phyloP scores from a whole-genome alignment of 2,888 invertebrate species.

The Tanypteryx hageni region DNA sequence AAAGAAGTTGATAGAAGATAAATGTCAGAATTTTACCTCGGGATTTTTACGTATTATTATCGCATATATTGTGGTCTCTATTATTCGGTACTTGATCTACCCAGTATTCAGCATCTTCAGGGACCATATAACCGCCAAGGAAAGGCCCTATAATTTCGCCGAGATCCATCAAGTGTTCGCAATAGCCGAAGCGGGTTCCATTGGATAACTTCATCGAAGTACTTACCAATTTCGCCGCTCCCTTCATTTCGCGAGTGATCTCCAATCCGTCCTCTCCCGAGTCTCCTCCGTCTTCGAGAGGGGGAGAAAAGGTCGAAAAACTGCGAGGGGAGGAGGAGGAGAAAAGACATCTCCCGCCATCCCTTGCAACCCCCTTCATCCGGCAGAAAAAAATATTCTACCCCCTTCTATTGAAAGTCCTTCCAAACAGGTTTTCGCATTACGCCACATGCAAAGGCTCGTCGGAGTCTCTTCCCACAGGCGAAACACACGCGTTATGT shows the following conservation, averaged over 20 bases:
- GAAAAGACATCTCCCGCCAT: background rate
- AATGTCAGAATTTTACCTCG: background rate
- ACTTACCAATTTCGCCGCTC: slow-evolving; percentile 35
- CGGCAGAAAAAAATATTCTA: background rate
- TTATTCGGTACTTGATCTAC: too few species aligned
- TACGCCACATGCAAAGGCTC: slow-evolving; percentile 48
- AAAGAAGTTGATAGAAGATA: background rate
- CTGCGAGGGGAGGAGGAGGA: background rate
- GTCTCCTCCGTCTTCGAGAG: background rate
- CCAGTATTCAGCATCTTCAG: too few species aligned
- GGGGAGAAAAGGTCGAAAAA: background rate
- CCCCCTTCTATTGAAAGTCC: background rate
- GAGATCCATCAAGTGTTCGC: background rate
- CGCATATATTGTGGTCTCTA: too few species aligned
- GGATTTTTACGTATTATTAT: too few species aligned
- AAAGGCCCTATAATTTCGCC: background rate
- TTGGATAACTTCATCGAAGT: slow-evolving; percentile 46
- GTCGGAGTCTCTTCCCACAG: background rate
- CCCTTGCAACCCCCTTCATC: background rate
- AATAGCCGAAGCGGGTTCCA: slow-evolving; percentile 22
- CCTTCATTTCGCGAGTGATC: slow-evolving; percentile 18
- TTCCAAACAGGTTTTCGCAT: slow-evolving; percentile 59
- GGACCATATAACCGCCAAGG: background rate
- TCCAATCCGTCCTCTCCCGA: background rate
- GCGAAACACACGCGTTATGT: slow-evolving; percentile 34